A percentile compares a stretch with the other conserved stretches of the same genome.
These are phyloP conservation scores for Camponotus pennsylvanicus DNA, from an alignment of 1,140 invertebrate species.

Conservation along the genomic window DNA sequence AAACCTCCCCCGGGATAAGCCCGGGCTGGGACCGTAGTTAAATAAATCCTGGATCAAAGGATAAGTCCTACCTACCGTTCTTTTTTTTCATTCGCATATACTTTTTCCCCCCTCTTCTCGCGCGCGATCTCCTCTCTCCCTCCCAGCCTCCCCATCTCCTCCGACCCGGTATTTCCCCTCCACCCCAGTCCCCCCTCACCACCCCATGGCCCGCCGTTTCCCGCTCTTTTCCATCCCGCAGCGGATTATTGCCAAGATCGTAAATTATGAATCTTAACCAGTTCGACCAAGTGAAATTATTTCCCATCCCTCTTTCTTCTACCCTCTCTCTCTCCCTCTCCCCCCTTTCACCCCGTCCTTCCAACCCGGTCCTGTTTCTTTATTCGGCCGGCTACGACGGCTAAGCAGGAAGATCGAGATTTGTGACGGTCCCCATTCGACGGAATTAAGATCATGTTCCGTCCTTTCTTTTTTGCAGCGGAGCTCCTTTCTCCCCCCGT, in stretches of 20 bases:
- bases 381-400: slow-evolving; percentile 66
- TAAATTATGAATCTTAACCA: slow-evolving; percentile 85
- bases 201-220: slow-evolving; percentile 12
- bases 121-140: not conserved
- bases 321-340: not conserved
- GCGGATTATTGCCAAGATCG: slow-evolving; percentile 82
- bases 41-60: slow-evolving; percentile 87
- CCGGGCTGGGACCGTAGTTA: slow-evolving; percentile 85
- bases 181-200: not conserved
- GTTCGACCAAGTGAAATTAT: slow-evolving; percentile 80
- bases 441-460: slow-evolving; percentile 81
- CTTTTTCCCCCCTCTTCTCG: slow-evolving; percentile 57
- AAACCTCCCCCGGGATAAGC: slow-evolving; percentile 86
- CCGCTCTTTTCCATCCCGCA: slow-evolving; percentile 51
- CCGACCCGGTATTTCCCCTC: slow-evolving; percentile 6
- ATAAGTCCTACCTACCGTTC: slow-evolving; percentile 80
- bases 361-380: not conserved
- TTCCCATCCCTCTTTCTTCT: slow-evolving; percentile 46
- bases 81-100: slow-evolving; percentile 71
- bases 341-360: too few species aligned
- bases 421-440: slow-evolving; percentile 77
- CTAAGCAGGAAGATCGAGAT: slow-evolving; percentile 82
- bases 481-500: slow-evolving; percentile 3
- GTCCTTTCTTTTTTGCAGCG: slow-evolving; percentile 45
- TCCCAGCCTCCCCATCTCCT: slow-evolving; percentile 55